Evolutionary conservation across 2,888 invertebrate genomes (phyloP).

Genomic region (Choristoneura rosaceana): DNA sequence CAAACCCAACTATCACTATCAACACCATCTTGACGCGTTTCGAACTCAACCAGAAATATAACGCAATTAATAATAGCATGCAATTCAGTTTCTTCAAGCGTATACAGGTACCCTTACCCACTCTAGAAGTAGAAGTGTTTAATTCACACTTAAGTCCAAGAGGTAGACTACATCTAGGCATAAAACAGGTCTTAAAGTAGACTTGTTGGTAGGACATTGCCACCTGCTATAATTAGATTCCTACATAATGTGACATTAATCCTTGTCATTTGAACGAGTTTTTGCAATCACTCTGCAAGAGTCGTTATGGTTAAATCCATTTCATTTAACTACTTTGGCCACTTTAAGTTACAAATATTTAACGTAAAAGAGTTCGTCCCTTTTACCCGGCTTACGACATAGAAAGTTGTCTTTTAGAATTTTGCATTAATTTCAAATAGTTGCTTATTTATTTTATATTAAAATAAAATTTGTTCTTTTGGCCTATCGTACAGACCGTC

Average conservation of each 20-base stretch:
- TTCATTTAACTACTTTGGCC: background rate
- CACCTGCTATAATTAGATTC: constrained; percentile 10
- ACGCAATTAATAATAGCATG: too few relatives aligned
- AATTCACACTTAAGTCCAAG: background rate
- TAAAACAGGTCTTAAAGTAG: background rate
- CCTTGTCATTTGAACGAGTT: constrained; percentile 11
- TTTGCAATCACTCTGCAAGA: background rate
- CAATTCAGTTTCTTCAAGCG: too few relatives aligned
- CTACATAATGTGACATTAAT: constrained; percentile 5
- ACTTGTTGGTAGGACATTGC: constrained; percentile 1
- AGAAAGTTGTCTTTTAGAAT: background rate
- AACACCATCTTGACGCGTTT: too few relatives aligned
- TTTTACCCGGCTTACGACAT: background rate
- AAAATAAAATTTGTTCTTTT: too few relatives aligned
- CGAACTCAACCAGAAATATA: too few relatives aligned
- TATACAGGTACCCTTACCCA: too few relatives aligned
- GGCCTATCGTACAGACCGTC: too few relatives aligned
- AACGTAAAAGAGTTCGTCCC: background rate
- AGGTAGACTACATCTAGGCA: background rate
- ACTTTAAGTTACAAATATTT: background rate
- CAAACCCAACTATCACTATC: too few relatives aligned
- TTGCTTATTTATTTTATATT: background rate
- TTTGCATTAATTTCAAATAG: background rate
- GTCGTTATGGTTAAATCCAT: background rate
- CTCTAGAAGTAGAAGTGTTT: background rate